Conservation (phyloP, 2,888 invertebrate species). For the Acanthacorydalis orientalis region DNA sequence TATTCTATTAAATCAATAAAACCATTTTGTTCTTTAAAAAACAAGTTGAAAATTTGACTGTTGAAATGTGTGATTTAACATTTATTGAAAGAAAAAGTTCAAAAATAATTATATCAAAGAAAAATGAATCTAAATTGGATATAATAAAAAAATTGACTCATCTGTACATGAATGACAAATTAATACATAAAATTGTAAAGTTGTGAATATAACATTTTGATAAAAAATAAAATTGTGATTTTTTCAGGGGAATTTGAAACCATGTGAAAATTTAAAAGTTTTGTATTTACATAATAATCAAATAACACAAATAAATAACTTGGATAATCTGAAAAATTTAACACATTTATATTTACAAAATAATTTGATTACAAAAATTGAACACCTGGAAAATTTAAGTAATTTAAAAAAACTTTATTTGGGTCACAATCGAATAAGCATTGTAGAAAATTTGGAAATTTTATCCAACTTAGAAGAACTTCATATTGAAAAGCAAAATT, state of each 20-base stretch:
- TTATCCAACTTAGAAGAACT: conserved; percentile 43
- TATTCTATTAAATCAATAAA: too few species aligned
- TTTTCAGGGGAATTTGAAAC: conserved; percentile 21
- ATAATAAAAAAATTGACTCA: conserved; percentile 10
- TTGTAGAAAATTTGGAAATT: conserved; percentile 49
- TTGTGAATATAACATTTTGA: not conserved
- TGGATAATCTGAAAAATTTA: conserved; percentile 34
- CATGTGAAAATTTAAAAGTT: conserved; percentile 34
- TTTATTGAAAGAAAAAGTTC: conserved; percentile 5
- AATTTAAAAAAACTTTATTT: conserved; percentile 65
- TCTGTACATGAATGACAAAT: conserved; percentile 11
- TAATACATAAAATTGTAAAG: conserved; percentile 10
- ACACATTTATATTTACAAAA: conserved; percentile 60
- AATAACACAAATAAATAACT: conserved; percentile 36
- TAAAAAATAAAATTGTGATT: not conserved
- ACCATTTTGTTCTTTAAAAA: too few species aligned
- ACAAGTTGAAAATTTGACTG: not conserved
- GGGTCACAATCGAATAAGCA: conserved; percentile 47
- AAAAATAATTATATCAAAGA: not conserved
- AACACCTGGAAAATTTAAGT: conserved; percentile 45
- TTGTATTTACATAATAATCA: conserved; percentile 46
- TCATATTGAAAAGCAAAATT: conserved; percentile 47
- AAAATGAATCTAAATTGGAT: conserved; percentile 4
- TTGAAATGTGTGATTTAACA: not conserved
- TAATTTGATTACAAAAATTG: conserved; percentile 58